These are phyloP conservation scores for Leucopsar rothschildi DNA, from an alignment of 2,113 vertebrate genomes.

Conservation along the genomic window DNA sequence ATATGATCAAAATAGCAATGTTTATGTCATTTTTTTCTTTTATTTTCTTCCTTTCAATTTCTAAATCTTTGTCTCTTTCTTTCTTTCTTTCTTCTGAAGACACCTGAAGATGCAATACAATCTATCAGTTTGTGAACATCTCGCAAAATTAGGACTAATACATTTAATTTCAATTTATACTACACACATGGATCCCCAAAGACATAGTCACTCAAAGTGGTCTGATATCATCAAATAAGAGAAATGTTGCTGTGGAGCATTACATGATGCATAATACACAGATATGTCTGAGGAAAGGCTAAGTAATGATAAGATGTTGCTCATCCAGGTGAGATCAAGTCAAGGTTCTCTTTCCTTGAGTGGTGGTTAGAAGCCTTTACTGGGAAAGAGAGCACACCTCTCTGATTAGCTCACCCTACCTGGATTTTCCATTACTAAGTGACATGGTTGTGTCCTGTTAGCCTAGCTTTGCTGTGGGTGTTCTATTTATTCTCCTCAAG, in stretches of 20 bases:
- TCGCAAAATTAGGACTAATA: neutral
- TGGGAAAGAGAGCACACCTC: neutral
- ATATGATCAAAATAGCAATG: neutral
- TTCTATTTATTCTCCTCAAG: neutral
- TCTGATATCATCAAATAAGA: neutral
- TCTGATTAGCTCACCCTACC: neutral
- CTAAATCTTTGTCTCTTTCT: neutral
- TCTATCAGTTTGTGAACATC: neutral
- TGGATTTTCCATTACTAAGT: neutral
- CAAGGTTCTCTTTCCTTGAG: neutral
- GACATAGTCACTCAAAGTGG: neutral
- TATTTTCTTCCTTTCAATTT: neutral
- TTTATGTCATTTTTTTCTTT: neutral
- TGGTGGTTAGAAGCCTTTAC: neutral
- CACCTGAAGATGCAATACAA: neutral
- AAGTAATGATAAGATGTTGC: neutral
- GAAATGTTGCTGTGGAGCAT: neutral
- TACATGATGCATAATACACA: neutral
- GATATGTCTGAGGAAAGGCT: neutral
- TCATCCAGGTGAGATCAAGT: neutral
- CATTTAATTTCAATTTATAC: neutral
- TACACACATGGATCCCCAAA: neutral
- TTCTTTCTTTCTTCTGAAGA: neutral
- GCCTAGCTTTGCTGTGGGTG: neutral
- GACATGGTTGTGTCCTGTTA: neutral